Base-by-base conservation (phyloP, 2,113 vertebrate species). In the Hydrochoerus hydrochaeris region DNA sequence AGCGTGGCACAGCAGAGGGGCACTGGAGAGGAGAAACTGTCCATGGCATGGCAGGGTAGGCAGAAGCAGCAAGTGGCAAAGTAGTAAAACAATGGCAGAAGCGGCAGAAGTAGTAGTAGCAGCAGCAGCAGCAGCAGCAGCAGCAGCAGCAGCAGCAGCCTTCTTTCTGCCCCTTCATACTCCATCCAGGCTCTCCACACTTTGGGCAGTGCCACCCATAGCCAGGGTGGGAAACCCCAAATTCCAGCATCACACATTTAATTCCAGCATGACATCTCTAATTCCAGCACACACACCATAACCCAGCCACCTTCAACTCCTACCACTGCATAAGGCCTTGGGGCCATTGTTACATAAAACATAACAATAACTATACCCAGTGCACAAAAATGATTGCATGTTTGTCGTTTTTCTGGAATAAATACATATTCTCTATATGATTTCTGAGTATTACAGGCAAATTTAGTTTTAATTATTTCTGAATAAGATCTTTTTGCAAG, bases 351-450 rank as follows among this genome's bases (percentile, higher is more conserved):
- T 14, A 7, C 30, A 46, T 16, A 46, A 46, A 49, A 46, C 28
- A 49, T 46, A 28, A 77, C 16, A 82, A 22, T 71, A 90, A 71
- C 41, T 30, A 35, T 41, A 22, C 85, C n/a, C 60, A 14, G 19
- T 2, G 4, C 77, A 90, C 22, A 85, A 49, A 7, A 85, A 44
- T 85, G 35, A 62, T n/a, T 88, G 17, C 5, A 49, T n/a, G 17
- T 65, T 87, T 92, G 10, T 49, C 30, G 19, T 92, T 85, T 95
- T 80, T 54, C 77, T n/a, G 41, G 22, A 89, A 90, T 77, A 96
- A 95, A 52, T 60, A 13, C 10, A 82, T 95, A 82, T 84, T 90
- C n/a, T 88, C 1, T 12, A 3, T 77, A 12, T 85, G 12, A 5
- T 69, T 86, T 89, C 17, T 96, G 4, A 78, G 1, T 58, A 44